Evolutionary conservation across 2,797 vertebrate genomes (phyloP).

Genomic region (Pachyuromys duprasi): DNA sequence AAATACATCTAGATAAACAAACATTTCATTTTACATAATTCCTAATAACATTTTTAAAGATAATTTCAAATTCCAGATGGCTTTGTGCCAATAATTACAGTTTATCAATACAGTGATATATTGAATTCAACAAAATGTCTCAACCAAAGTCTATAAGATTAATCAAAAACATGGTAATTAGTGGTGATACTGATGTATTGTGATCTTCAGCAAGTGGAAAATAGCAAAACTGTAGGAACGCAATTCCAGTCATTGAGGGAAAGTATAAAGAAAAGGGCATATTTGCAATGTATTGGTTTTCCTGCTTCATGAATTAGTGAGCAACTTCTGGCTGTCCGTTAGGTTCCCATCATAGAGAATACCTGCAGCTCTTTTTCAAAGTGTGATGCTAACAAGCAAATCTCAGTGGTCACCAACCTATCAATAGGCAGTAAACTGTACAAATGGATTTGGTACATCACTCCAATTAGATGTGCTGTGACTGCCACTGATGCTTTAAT

Average conservation of each 20-base stretch:
- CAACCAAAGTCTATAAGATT: constrained; percentile 67
- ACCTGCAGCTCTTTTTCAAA: constrained; percentile 81
- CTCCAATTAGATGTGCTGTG: constrained; percentile 87
- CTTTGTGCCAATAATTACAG: constrained; percentile 71
- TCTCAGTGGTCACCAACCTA: constrained; percentile 86
- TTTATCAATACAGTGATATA: constrained; percentile 74
- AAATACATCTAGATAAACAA: constrained; percentile 80
- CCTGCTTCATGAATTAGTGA: constrained; percentile 76
- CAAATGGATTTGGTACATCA: constrained; percentile 84
- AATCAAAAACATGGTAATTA: constrained; percentile 77
- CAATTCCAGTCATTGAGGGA: constrained; percentile 52
- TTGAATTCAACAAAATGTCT: constrained; percentile 67
- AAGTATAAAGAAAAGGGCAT: constrained; percentile 46
- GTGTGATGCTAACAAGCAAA: constrained; percentile 85
- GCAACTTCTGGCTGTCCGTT: constrained; percentile 82
- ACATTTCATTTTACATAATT: constrained; percentile 77
- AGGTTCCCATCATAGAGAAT: constrained; percentile 72
- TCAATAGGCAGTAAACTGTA: constrained; percentile 86
- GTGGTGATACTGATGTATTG: constrained; percentile 67
- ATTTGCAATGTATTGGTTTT: constrained; percentile 49
- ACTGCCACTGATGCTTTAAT: constrained; percentile 86
- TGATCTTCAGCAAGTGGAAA: constrained; percentile 59
- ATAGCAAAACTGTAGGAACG: constrained; percentile 60
- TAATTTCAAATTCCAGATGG: constrained; percentile 74
- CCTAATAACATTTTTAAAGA: constrained; percentile 75